Base-by-base conservation (phyloP, 1,140 invertebrate genomes). In the Aethina tumida region DNA sequence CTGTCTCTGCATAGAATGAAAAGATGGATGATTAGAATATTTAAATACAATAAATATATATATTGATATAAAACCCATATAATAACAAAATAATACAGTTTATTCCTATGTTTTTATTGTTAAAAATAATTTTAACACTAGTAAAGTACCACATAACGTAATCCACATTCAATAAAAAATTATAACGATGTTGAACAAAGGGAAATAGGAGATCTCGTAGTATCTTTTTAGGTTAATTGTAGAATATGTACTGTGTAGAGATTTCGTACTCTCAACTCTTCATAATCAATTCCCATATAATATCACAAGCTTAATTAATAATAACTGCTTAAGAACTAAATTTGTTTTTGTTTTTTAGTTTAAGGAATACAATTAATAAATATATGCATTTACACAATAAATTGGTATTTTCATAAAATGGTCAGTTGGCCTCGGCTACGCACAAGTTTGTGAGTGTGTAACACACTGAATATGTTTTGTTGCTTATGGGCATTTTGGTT, bases 291-390 rank as follows among this genome's bases (percentile, higher is more conserved):
- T 52, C 50, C 52, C 45, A n/a, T n/a, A n/a, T n/a, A 34, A 31
- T 55, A 55, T 55, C 53, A 55, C 53, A 55, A 55, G 53, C 49
- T 33, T 39, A 46, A 28, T 41, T 41, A 43, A 35, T 35, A 30
- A 33, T 16, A 36, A 30, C 17, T 19, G 38, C 41, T 48, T 48
- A 48, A 31, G 3, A 32, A 39, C 46, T 48, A 48, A 22, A 27
- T 42, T 39, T 37, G 34, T 39, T n/a, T n/a, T n/a, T n/a, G n/a
- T n/a, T n/a, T n/a, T n/a, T n/a, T n/a, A n/a, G n/a, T n/a, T n/a
- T n/a, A n/a, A n/a, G n/a, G n/a, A n/a, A n/a, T n/a, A n/a, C n/a
- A n/a, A n/a, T n/a, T n/a, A n/a, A n/a, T n/a, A n/a, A n/a, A n/a
- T n/a, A n/a, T n/a, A n/a, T n/a, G n/a, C n/a, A n/a, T n/a, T n/a